Evolutionary conservation across 2,113 vertebrate genomes (phyloP).

Genomic region (Semnornis frantzii): DNA sequence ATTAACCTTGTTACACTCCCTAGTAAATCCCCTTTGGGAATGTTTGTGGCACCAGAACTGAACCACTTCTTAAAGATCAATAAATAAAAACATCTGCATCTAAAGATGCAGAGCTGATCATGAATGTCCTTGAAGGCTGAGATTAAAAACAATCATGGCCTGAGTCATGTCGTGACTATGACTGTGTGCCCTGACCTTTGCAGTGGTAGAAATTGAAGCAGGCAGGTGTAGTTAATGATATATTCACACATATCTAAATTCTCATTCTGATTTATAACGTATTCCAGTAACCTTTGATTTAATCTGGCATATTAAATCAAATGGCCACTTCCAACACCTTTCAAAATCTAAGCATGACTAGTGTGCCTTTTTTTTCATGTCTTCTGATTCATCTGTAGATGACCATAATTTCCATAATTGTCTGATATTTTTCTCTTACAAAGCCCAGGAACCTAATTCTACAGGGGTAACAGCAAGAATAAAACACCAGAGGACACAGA

Average conservation of each 20-base stretch:
- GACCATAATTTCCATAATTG: neutral
- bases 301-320: neutral
- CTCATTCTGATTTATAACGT: neutral
- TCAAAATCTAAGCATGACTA: neutral
- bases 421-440: neutral
- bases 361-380: neutral
- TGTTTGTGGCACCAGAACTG: neutral
- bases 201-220: neutral
- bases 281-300: neutral
- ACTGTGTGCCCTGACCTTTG: neutral
- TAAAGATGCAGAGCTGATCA: neutral
- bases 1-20: neutral
- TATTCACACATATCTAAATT: neutral
- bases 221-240: neutral
- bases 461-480: neutral
- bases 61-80: neutral
- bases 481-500: neutral
- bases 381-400: neutral
- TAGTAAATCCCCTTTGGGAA: accelerated
- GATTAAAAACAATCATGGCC: neutral
- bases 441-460: neutral
- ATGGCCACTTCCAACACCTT: neutral
- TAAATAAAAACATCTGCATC: neutral
- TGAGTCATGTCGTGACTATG: neutral
- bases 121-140: neutral